phyloP scores from a whole-genome alignment of 1,140 invertebrate species.

The Cherax destructor region DNA sequence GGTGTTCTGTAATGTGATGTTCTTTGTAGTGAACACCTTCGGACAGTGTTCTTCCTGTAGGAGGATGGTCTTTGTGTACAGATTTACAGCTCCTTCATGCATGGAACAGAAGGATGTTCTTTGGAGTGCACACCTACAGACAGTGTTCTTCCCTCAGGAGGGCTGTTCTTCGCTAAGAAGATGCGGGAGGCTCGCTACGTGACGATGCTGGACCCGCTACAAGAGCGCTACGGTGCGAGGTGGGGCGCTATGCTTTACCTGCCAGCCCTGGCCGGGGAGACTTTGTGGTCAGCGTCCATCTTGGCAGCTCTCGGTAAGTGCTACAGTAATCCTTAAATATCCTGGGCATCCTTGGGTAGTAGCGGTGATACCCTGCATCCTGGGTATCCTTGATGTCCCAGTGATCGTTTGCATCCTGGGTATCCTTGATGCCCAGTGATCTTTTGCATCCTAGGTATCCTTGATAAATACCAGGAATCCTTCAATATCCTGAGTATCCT shows the following conservation, averaged over 20 bases:
- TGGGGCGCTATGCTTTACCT: conserved; percentile 87
- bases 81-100: not conserved
- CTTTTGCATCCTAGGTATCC: not conserved
- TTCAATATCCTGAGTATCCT: too few species aligned
- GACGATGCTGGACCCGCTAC: conserved; percentile 90
- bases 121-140: not conserved
- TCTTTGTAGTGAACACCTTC: too few species aligned
- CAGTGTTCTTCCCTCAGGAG: conserved; percentile 77
- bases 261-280: conserved; percentile 86
- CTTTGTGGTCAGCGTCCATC: conserved; percentile 87
- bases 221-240: conserved; percentile 83
- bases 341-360: too few species aligned
- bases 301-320: conserved; percentile 83
- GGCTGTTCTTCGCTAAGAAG: conserved; percentile 85
- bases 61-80: not conserved
- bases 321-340: too few species aligned
- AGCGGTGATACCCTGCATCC: too few species aligned
- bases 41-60: too few species aligned
- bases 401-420: too few species aligned
- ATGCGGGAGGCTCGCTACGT: conserved; percentile 87
- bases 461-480: not conserved
- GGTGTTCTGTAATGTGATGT: too few species aligned
- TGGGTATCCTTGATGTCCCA: too few species aligned
- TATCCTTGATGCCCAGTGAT: not conserved
- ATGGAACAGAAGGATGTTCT: not conserved